Evolutionary conservation across 2,888 invertebrate species (phyloP).

Genomic region (Adineta ricciae): DNA sequence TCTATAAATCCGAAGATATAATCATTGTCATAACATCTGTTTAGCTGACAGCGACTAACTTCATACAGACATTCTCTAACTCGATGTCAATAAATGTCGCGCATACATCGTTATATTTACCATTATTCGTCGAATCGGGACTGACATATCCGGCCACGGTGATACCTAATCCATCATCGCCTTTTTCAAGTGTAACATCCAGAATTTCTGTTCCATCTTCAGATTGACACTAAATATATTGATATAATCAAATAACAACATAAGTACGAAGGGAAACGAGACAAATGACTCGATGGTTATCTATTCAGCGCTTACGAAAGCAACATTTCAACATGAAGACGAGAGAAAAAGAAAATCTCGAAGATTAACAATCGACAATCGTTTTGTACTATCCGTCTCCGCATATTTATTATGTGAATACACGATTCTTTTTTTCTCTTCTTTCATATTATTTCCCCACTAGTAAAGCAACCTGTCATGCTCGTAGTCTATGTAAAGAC

Average conservation of each 20-base stretch:
- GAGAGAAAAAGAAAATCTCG: background rate
- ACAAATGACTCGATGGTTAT: background rate
- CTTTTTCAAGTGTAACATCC: conserved; percentile 53
- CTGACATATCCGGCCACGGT: conserved; percentile 71
- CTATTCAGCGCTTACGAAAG: background rate
- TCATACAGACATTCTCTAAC: no score
- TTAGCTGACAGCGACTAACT: no score
- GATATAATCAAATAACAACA: background rate
- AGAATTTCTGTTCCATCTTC: conserved; percentile 56
- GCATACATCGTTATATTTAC: background rate
- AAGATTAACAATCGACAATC: background rate
- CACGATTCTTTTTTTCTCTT: background rate
- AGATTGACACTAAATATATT: background rate
- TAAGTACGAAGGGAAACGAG: background rate
- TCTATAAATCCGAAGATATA: no score
- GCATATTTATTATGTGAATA: background rate
- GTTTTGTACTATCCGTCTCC: background rate
- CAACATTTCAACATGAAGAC: background rate
- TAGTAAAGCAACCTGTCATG: conserved; percentile 5
- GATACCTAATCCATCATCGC: conserved; percentile 36
- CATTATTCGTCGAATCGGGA: conserved; percentile 17
- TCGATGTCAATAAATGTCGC: no score
- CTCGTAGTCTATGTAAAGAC: background rate
- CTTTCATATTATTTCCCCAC: background rate
- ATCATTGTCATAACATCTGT: no score